A percentile compares a stretch with the other conserved stretches of the same genome.
These are phyloP conservation scores for Aplocera efformata DNA, from an alignment of 2,888 invertebrate genomes.

Conservation along the genomic window DNA sequence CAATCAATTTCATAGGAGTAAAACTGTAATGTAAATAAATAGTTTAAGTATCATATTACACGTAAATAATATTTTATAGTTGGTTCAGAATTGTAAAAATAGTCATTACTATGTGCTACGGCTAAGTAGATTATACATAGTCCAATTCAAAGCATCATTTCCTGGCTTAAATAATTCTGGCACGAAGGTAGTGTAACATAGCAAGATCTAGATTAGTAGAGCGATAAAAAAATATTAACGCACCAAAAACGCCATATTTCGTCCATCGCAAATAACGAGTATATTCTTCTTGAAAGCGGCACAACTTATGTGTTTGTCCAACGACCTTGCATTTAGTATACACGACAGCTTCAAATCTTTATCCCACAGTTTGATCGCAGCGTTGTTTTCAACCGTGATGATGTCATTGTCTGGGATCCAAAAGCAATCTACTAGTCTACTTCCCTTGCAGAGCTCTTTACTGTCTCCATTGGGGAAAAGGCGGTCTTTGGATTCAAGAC, in stretches of 20 bases:
- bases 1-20: too few relatives aligned
- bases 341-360: constrained; percentile 45
- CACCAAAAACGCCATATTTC: constrained; percentile 63
- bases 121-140: not conserved
- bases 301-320: constrained; percentile 51
- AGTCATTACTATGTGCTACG: too few relatives aligned
- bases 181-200: too few relatives aligned
- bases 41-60: too few relatives aligned
- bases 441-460: constrained; percentile 46
- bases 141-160: too few relatives aligned
- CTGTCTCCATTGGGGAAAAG: constrained; percentile 48
- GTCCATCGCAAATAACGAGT: constrained; percentile 61
- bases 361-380: constrained; percentile 65
- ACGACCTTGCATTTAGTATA: constrained; percentile 57
- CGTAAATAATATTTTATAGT: too few relatives aligned
- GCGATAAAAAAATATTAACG: not conserved
- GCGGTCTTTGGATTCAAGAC: constrained; percentile 49
- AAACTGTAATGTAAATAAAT: too few relatives aligned
- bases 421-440: constrained; percentile 58
- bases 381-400: constrained; percentile 63
- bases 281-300: constrained; percentile 57
- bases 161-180: too few relatives aligned
- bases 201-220: too few relatives aligned
- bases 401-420: constrained; percentile 53
- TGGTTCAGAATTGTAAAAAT: too few relatives aligned